These are phyloP conservation scores for Rhinogobio ventralis DNA, from an alignment of 2,797 vertebrate genomes.

Conservation along the genomic window DNA sequence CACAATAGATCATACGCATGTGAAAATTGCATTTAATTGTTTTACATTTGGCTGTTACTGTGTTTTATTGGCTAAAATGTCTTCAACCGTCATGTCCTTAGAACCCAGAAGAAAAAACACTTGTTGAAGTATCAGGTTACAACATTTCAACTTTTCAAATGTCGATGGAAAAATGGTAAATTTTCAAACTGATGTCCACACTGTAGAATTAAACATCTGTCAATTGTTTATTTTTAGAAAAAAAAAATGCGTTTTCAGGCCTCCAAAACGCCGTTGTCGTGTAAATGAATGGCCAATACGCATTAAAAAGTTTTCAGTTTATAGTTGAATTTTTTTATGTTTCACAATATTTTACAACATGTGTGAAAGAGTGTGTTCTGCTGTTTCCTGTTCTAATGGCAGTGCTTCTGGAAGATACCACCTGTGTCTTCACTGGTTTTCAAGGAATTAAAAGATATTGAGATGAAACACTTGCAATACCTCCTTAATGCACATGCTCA, in stretches of 20 bases:
- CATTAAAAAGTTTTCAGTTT: too few species aligned
- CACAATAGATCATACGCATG: background rate
- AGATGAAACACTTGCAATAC: conserved; percentile 28
- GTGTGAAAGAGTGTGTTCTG: background rate
- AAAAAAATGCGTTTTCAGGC: background rate
- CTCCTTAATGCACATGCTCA: background rate
- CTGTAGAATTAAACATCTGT: background rate
- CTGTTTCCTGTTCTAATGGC: background rate
- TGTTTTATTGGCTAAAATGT: background rate
- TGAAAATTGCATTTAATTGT: background rate
- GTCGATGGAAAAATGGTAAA: background rate
- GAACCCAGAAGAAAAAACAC: background rate
- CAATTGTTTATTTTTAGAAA: background rate
- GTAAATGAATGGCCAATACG: background rate
- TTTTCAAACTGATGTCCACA: background rate
- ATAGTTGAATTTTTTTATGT: background rate
- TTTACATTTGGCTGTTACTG: background rate
- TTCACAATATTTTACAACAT: background rate
- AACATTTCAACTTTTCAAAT: background rate
- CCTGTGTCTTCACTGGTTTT: conserved; percentile 26
- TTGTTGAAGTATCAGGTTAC: background rate
- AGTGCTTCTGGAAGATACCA: background rate
- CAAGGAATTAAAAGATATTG: conserved; percentile 34
- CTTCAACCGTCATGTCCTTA: background rate
- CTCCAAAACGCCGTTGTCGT: background rate